Base-by-base conservation (phyloP, 2,113 vertebrate genomes). In the Misgurnus mizolepis region DNA sequence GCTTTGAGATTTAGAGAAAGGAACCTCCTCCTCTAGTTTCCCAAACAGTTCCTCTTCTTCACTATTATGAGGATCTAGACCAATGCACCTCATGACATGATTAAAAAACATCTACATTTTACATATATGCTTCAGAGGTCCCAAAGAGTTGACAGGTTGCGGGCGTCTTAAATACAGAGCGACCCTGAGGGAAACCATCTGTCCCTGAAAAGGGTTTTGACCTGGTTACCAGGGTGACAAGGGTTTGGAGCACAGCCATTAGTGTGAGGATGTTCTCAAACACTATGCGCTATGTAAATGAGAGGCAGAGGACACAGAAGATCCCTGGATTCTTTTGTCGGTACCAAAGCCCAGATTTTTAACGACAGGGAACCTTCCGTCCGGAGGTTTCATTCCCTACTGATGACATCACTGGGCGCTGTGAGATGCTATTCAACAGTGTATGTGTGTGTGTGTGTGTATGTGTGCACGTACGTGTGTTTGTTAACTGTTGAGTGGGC, bases 181-280 rank as follows among this genome's bases (percentile, higher is more conserved):
- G 55, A 73, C 86, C 87, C 85, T 68, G 86, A 90, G 88, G 88
- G 85, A 67, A 88, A 86, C 87, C 90, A 92, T 92, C 88, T 93
- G 91, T 86, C 87, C 85, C 10, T 58, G 58, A 22, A 18, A 8
- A 15, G 78, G 67, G 71, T 17, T 60, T 69, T 85, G 90, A 91
- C 77, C 49, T 41, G n/a, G 77, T 68, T 76, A 83, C 83, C 85
- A 88, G 89, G 85, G 89, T 86, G 66, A 62, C n/a, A 14, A 82
- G 11, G 11, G 84, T 85, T 83, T 86, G 73, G 58, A 76, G 60
- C 70, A 41, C 34, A 62, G 56, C 17, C 39, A 75, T 62, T 62
- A 75, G 73, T 34, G 73, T 14, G 7, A 60, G 41, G 73, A 76
- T 76, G 43, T 64, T 47, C 73, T 62, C 58, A 39, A 76, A 64